Percentiles rank a stretch among this genome's conserved stretches.
phyloP scores from a whole-genome alignment of 2,113 vertebrate species.

The Anguilla rostrata region DNA sequence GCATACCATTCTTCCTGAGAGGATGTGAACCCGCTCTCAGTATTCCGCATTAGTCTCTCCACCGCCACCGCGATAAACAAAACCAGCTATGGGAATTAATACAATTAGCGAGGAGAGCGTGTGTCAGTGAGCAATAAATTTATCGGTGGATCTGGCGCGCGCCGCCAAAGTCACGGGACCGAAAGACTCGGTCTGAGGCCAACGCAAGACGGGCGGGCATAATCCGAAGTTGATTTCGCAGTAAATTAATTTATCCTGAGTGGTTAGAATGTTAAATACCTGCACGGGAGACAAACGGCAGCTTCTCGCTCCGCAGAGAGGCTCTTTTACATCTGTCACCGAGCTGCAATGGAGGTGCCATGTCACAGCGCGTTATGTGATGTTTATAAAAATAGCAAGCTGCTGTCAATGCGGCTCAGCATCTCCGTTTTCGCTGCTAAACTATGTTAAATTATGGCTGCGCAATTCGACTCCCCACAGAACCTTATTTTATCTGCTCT shows the following conservation, averaged over 20 bases:
- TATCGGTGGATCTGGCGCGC: conserved; percentile 20
- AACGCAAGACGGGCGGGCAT: conserved; percentile 58
- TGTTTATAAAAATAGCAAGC: conserved; percentile 68
- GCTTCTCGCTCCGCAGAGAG: conserved; percentile 57
- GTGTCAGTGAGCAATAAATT: conserved; percentile 27
- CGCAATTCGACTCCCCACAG: not conserved
- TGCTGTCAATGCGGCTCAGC: conserved; percentile 53
- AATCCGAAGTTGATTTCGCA: conserved; percentile 57
- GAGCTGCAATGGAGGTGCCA: conserved; percentile 72
- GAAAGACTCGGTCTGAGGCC: conserved; percentile 44
- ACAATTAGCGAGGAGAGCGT: conserved; percentile 18
- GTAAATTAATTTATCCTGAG: conserved; percentile 71
- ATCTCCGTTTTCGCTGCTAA: conserved; percentile 49
- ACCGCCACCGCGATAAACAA: conserved; percentile 13
- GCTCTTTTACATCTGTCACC: conserved; percentile 68
- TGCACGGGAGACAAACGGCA: conserved; percentile 60
- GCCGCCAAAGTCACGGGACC: conserved; percentile 26
- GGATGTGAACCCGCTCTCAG: not conserved
- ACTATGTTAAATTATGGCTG: conserved; percentile 9
- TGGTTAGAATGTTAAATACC: conserved; percentile 68
- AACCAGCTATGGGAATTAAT: conserved; percentile 25
- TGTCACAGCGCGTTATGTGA: conserved; percentile 58
- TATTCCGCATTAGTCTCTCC: not conserved
- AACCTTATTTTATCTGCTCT: not conserved
- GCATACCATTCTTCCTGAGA: not conserved